Evolutionary conservation across 2,797 vertebrate species (phyloP).

Genomic region (Phoebastria nigripes): DNA sequence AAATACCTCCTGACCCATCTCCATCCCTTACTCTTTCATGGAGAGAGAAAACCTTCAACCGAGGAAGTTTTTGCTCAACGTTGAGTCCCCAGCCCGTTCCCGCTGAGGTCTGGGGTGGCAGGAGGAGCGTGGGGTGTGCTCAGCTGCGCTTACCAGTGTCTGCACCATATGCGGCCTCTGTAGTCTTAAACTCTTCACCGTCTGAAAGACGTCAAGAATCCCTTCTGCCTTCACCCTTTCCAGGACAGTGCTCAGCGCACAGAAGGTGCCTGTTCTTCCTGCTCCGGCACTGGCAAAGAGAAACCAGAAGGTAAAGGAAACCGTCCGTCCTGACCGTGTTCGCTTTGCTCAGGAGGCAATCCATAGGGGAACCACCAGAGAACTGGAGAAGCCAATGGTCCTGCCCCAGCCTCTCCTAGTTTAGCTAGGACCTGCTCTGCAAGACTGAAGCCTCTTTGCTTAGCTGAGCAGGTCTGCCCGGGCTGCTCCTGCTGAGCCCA

Average conservation of each 20-base stretch:
- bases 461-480: accelerated
- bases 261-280: conserved; percentile 96
- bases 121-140: background rate
- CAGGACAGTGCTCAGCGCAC: conserved; percentile 95
- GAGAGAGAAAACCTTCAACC: background rate
- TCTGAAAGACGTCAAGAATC: conserved; percentile 98
- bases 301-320: background rate
- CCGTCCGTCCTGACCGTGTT: accelerated
- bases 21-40: background rate
- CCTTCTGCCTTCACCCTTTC: conserved; percentile 97
- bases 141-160: conserved; percentile 87
- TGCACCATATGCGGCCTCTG: conserved; percentile 99
- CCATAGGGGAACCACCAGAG: accelerated
- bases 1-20: background rate
- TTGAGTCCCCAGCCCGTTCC: background rate
- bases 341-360: background rate
- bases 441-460: background rate
- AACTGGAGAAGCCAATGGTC: background rate
- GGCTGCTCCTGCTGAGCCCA: background rate
- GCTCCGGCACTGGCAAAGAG: conserved; percentile 86
- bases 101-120: background rate
- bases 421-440: background rate
- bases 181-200: conserved; percentile 95
- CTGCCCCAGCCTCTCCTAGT: background rate
- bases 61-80: background rate